Evolutionary conservation across 2,113 vertebrate genomes (phyloP).

Genomic region (Cranoglanis bouderius): DNA sequence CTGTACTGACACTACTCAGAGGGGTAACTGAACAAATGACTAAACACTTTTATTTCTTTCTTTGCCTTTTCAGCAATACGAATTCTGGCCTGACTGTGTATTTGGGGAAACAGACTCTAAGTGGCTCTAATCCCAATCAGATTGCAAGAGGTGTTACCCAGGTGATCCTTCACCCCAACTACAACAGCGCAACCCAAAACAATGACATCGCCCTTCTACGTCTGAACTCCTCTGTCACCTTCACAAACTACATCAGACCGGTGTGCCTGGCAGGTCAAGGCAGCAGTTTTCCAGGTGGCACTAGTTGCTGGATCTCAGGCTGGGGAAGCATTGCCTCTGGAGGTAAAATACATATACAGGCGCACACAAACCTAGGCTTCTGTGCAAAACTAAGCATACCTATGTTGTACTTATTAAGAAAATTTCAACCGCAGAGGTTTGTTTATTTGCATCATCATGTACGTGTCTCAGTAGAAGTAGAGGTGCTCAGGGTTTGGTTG

Average conservation of each 20-base stretch:
- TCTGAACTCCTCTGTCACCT: slow-evolving; percentile 51
- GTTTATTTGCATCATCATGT: background rate
- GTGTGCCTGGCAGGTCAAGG: slow-evolving; percentile 71
- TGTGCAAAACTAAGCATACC: background rate
- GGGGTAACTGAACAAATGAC: background rate
- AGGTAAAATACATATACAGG: slow-evolving; percentile 27
- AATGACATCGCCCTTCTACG: slow-evolving; percentile 76
- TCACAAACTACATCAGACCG: slow-evolving; percentile 59
- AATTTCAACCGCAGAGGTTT: background rate
- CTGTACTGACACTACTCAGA: slow-evolving; percentile 52
- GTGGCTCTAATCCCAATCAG: background rate
- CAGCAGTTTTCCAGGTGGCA: slow-evolving; percentile 50
- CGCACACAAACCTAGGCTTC: background rate
- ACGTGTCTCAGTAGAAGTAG: background rate
- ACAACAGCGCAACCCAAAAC: slow-evolving; percentile 13
- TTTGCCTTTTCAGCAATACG: background rate
- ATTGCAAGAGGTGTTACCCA: background rate
- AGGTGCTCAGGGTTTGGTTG: background rate
- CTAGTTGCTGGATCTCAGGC: slow-evolving; percentile 62
- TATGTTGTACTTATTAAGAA: background rate
- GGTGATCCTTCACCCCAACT: slow-evolving; percentile 57
- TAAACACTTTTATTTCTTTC: background rate
- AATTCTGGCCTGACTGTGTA: background rate
- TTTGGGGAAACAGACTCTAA: slow-evolving; percentile 47
- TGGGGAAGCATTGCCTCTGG: slow-evolving; percentile 65